Evolutionary conservation across 1,140 invertebrate species (phyloP).

Genomic region (Dreissena rostriformis): DNA sequence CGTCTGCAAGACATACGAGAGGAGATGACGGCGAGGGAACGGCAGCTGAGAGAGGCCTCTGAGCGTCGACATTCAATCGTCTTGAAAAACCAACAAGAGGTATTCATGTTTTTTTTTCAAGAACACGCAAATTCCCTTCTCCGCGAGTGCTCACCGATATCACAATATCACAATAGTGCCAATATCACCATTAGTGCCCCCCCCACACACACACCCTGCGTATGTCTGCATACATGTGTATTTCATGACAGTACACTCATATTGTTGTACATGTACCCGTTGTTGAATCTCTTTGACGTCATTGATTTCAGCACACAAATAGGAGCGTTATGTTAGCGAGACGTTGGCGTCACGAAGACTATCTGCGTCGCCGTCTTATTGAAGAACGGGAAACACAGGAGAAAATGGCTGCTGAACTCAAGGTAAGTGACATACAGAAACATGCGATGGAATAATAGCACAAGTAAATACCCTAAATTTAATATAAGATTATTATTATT

Average conservation of each 20-base stretch:
- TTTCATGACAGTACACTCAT: no score
- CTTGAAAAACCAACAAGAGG: constrained; percentile 34
- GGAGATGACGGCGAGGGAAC: constrained; percentile 23
- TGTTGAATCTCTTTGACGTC: no score
- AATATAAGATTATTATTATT: no score
- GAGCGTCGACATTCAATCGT: constrained; percentile 36
- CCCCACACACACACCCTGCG: no score
- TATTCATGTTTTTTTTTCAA: not conserved
- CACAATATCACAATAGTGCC: not conserved
- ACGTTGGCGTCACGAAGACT: constrained; percentile 29
- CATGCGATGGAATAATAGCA: no score
- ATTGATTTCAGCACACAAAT: no score
- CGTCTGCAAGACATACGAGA: constrained; percentile 11
- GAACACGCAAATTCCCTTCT: not conserved
- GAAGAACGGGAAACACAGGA: constrained; percentile 32
- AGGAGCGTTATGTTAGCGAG: constrained; percentile 20
- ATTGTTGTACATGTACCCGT: no score
- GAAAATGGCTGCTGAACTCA: constrained; percentile 16
- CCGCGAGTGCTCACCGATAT: not conserved
- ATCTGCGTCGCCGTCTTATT: not conserved
- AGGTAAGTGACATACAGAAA: constrained; percentile 1
- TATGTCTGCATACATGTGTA: no score
- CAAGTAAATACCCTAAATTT: no score
- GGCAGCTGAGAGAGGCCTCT: constrained; percentile 36
- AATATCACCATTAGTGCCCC: not conserved